Base-by-base conservation (phyloP, 2,888 invertebrate species). In the Epistrophe eligans region DNA sequence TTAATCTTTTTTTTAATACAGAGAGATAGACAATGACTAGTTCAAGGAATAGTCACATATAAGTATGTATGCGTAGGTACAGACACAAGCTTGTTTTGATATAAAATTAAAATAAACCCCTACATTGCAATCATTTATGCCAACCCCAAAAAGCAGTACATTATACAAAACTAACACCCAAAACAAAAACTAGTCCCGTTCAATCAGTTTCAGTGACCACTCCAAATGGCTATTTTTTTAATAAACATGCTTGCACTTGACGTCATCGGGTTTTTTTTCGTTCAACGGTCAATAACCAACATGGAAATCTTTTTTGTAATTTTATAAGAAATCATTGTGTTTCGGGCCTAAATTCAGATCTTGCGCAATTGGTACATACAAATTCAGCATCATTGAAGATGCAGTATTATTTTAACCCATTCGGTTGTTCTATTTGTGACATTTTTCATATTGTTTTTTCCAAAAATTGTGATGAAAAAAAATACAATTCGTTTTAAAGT, bases 351-450 rank as follows among this genome's bases (percentile, higher is more conserved):
- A 48, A 55, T 72, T 24, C 7, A 24, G 79, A 76, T 83, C 79
- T 74, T 87, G 87, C 87, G 87, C 87, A 87, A 64, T 79, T 87
- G 82, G 76, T 74, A 71, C 83, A 83, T 48, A n/a, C n/a, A 24
- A 6, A 70, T 60, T 72, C 81, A 85, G 85, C 85, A 85, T 85
- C 85, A 43, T n/a, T 6, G 6, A 15, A 43, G 57, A 43, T 43
- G 73, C 35, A 10, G 13, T 15, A 38, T 52, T 48, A 28, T 55
- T n/a, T 28, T 24, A 38, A 17, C 35, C 50, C 17, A n/a, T 9
- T 38, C 11, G 71, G 35, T 64, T 32, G 40, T 17, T 45, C 28
- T 7, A 38, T 43, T 73, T 74, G 64, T 76, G 82, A 58, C 57
- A 74, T 71, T 82, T 77, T 28, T 17, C 35, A 24, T 48, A 50